Base-by-base conservation (phyloP, 2,888 invertebrate genomes). In the Caenorhabditis afra region DNA sequence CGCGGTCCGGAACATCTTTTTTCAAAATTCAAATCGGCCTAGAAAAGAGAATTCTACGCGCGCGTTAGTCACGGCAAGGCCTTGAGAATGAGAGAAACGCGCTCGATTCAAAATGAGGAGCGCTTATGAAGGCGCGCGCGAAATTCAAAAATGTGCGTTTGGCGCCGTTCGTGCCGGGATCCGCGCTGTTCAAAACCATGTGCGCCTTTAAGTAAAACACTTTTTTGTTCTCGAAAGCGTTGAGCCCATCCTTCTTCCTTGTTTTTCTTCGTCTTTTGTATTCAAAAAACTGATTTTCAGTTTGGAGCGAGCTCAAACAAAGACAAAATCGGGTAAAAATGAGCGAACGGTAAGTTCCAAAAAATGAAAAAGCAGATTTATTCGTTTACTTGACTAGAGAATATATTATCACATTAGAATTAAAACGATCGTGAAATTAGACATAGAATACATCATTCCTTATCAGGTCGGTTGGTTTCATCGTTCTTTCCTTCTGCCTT, bases 401-500 rank as follows among this genome's bases (percentile, higher is more conserved):
- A 47, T n/a, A 11, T 47, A 47, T 45, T 45, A 7, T 45, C 45
- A 45, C n/a, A 45, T 45, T 45, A n/a, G 16, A 5, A 45, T 4
- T 12, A 45, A n/a, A 45, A 45, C n/a, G n/a, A n/a, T n/a, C n/a
- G n/a, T 1, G 10, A 11, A 10, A 29, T 29, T 29, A 29, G 29
- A 29, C 7, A 29, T 29, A 29, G 3, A 29, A 29, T 29, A 5
- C 29, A 29, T 29, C 29, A 29, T 29, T 29, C 29, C 3, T 3
- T 29, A 29, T 29, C 7, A 29, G 3, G 3, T 29, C 7, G 4
- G 3, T 41, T 3, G 41, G 41, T 52, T 53, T 53, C 16, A 29
- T 29, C 7, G 22, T 16, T 29, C 18, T 55, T 16, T 37, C 66
- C 55, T 64, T 71, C 57, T 39, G 37, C 16, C 20, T 50, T 73